phyloP scores from a whole-genome alignment of 2,888 invertebrate genomes.

The Caradrina clavipalpis region DNA sequence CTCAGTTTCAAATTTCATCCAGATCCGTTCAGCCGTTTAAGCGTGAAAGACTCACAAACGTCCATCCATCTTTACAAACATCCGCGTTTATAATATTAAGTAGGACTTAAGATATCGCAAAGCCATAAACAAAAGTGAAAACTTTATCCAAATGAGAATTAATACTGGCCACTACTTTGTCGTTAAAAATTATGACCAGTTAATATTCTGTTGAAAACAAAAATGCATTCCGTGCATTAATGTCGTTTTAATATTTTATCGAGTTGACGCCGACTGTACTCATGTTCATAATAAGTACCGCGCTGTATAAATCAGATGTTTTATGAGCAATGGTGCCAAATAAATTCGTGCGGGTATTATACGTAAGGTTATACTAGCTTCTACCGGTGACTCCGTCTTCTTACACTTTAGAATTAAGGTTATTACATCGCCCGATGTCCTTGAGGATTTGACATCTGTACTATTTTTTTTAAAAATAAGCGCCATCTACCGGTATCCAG shows the following conservation, averaged over 20 bases:
- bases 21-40: no score
- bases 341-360: slow-evolving; percentile 74
- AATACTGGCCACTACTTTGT: slow-evolving; percentile 65
- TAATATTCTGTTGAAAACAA: slow-evolving; percentile 74
- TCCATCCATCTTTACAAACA: no score
- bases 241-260: slow-evolving; percentile 85
- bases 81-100: no score
- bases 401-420: no score
- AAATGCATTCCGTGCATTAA: slow-evolving; percentile 77
- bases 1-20: no score
- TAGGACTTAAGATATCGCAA: no score
- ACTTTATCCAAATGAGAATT: slow-evolving; percentile 42
- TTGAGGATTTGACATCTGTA: no score
- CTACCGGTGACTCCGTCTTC: no score
- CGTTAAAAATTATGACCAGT: slow-evolving; percentile 69
- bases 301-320: slow-evolving; percentile 81
- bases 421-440: no score
- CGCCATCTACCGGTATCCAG: no score
- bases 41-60: no score
- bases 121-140: slow-evolving; percentile 43
- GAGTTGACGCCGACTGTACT: slow-evolving; percentile 77
- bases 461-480: no score
- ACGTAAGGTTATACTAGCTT: slow-evolving; percentile 18
- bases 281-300: slow-evolving; percentile 79
- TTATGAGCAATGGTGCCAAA: slow-evolving; percentile 82